phyloP scores from a whole-genome alignment of 2,888 invertebrate genomes.

The Drepana falcataria region DNA sequence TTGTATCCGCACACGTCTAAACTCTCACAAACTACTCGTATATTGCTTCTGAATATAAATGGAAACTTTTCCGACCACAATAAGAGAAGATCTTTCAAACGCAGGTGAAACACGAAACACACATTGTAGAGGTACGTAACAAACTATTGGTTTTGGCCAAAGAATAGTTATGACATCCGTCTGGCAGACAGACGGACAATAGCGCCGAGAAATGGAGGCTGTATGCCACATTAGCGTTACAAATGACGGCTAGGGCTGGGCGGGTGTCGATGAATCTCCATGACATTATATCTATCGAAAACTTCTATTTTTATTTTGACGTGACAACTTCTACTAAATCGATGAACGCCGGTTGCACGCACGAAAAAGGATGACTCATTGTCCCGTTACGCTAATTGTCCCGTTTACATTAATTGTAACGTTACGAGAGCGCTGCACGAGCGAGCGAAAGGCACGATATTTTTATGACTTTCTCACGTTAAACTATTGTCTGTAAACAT shows the following conservation, averaged over 20 bases:
- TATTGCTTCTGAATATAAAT: background rate
- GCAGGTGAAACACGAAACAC: background rate
- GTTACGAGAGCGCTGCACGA: too few species aligned
- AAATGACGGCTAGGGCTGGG: slow-evolving; percentile 19
- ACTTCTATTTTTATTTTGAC: too few species aligned
- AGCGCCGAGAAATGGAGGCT: slow-evolving; percentile 8
- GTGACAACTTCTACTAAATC: too few species aligned
- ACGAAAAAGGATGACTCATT: too few species aligned
- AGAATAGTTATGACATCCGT: slow-evolving; percentile 31
- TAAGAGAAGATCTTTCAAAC: background rate
- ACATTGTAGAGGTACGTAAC: background rate
- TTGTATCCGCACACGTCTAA: too few species aligned
- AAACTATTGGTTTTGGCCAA: slow-evolving; percentile 5
- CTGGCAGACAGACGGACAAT: slow-evolving; percentile 32
- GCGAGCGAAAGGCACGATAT: too few species aligned
- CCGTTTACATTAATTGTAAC: too few species aligned
- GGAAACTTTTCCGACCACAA: background rate
- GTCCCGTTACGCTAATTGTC: too few species aligned
- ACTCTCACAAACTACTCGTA: background rate
- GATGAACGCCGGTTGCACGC: too few species aligned
- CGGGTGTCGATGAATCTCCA: background rate
- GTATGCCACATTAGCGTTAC: slow-evolving; percentile 37
- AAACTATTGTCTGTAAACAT: too few species aligned
- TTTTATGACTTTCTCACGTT: too few species aligned
- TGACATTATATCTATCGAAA: background rate